Evolutionary conservation across 2,888 invertebrate genomes (phyloP).

Genomic region (Phortica magna): DNA sequence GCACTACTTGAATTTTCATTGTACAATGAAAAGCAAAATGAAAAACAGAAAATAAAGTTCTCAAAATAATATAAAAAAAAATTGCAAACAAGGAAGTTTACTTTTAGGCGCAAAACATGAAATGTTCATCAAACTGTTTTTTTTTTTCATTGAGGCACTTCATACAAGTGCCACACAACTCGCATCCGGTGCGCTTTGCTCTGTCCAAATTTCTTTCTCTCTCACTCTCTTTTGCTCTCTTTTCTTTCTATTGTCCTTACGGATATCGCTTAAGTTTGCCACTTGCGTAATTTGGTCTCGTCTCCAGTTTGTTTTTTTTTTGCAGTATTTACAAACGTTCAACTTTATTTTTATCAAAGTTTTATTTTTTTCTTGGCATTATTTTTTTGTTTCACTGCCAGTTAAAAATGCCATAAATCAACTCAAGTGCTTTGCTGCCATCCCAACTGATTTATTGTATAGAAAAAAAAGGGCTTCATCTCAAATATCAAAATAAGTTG

Average conservation of each 20-base stretch:
- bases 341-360: background rate
- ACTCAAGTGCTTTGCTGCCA: constrained; percentile 55
- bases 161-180: background rate
- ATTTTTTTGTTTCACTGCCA: background rate
- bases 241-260: constrained; percentile 16
- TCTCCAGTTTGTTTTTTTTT: background rate
- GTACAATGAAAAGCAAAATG: background rate
- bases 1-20: constrained; percentile 13
- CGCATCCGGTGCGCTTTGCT: background rate
- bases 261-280: constrained; percentile 13
- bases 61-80: background rate
- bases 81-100: background rate
- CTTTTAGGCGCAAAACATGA: constrained; percentile 7
- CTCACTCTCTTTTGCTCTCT: background rate
- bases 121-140: constrained; percentile 1
- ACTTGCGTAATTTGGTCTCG: constrained; percentile 24
- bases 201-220: background rate
- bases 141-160: too few relatives aligned
- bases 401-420: constrained; percentile 61
- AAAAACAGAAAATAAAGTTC: background rate
- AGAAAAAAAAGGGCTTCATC: constrained; percentile 5
- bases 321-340: background rate
- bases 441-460: constrained; percentile 27
- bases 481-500: background rate
- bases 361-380: constrained; percentile 11